phyloP scores from a whole-genome alignment of 1,140 invertebrate species.

The Rhyzopertha dominica region DNA sequence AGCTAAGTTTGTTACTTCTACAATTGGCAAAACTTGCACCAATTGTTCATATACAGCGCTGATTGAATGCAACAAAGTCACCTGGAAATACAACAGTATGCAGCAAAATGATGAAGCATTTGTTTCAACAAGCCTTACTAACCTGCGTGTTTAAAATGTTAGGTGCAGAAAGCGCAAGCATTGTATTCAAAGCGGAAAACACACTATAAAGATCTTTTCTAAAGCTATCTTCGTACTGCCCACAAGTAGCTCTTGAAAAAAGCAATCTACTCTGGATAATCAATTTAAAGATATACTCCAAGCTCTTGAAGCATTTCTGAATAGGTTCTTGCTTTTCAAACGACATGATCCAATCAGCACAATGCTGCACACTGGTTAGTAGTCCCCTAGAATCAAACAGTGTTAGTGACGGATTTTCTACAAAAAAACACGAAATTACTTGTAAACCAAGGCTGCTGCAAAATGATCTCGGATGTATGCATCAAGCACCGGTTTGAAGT shows the following conservation, averaged over 20 bases:
- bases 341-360: conserved; percentile 80
- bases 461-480: conserved; percentile 94
- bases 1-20: conserved; percentile 64
- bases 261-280: conserved; percentile 87
- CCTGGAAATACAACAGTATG: conserved; percentile 22
- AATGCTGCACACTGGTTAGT: conserved; percentile 83
- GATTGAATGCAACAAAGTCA: conserved; percentile 39
- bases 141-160: conserved; percentile 76
- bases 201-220: conserved; percentile 69
- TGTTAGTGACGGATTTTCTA: neutral
- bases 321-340: conserved; percentile 83
- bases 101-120: neutral
- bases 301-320: conserved; percentile 81
- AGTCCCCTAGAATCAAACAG: conserved; percentile 58
- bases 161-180: conserved; percentile 68
- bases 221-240: conserved; percentile 84
- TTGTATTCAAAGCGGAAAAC: conserved; percentile 68
- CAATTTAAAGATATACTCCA: conserved; percentile 94
- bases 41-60: conserved; percentile 57
- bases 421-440: conserved; percentile 59
- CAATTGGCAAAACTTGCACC: conserved; percentile 56
- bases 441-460: conserved; percentile 91
- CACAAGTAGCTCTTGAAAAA: conserved; percentile 82
- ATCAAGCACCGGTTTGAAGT: conserved; percentile 93
- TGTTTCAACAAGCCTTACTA: neutral